Percentiles rank a stretch among this genome's conserved stretches.
phyloP scores from a whole-genome alignment of 2,888 invertebrate genomes.

The Furcula furcula region DNA sequence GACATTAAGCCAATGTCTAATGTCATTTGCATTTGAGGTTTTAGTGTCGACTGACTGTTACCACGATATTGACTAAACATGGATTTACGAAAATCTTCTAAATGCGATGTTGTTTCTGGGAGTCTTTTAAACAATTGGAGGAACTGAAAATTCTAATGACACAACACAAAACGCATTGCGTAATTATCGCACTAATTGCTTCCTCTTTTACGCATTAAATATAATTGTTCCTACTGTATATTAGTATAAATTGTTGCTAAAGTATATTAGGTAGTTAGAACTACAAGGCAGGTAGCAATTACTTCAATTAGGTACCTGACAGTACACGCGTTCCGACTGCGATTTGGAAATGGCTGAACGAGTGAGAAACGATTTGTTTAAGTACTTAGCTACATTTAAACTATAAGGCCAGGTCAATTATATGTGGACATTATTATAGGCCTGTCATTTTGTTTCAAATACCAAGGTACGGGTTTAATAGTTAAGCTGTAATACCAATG shows the following conservation, averaged over 20 bases:
- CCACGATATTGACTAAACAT: too few relatives aligned
- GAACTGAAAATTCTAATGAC: too few relatives aligned
- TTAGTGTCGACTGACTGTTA: too few relatives aligned
- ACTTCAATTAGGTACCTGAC: too few relatives aligned
- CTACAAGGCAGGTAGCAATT: conserved; percentile 6
- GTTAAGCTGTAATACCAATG: conserved; percentile 12
- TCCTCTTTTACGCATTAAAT: background rate
- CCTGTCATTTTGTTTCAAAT: conserved; percentile 21
- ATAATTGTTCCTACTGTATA: background rate
- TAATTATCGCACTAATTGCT: background rate
- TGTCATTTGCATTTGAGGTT: too few relatives aligned
- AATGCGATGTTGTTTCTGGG: too few relatives aligned
- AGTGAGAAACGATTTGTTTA: conserved; percentile 21
- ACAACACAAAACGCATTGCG: too few relatives aligned
- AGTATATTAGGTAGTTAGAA: too few relatives aligned
- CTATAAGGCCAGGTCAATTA: conserved; percentile 38
- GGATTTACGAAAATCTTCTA: too few relatives aligned
- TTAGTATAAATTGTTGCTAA: background rate
- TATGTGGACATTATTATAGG: conserved; percentile 19
- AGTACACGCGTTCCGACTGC: conserved; percentile 8
- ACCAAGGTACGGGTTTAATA: conserved; percentile 24
- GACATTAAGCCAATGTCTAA: too few relatives aligned
- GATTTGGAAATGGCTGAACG: conserved; percentile 22
- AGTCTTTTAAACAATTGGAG: too few relatives aligned
- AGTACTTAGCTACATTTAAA: conserved; percentile 38